Evolutionary conservation across 2,888 invertebrate genomes (phyloP).

Genomic region (Schizotus pectinicornis): DNA sequence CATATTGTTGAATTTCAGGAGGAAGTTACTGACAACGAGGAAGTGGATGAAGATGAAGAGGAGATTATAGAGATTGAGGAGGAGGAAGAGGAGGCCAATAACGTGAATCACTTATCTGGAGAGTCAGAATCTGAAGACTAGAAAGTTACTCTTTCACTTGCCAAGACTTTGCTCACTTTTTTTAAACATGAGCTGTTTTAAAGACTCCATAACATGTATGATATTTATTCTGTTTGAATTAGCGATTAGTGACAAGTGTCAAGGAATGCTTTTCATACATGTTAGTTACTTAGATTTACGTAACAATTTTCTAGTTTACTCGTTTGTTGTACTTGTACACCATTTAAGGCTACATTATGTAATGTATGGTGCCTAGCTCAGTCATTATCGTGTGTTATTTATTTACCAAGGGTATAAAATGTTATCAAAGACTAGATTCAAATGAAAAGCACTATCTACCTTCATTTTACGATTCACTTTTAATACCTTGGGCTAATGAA

Average conservation of each 20-base stretch:
- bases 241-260: neutral
- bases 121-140: constrained; percentile 14
- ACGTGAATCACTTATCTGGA: constrained; percentile 20
- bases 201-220: neutral
- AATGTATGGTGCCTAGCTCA: constrained; percentile 2
- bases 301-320: constrained; percentile 16
- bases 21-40: constrained; percentile 32
- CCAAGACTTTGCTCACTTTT: neutral
- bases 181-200: constrained; percentile 2
- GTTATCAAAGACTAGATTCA: too few relatives aligned
- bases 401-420: too few relatives aligned
- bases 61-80: constrained; percentile 28
- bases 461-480: too few relatives aligned
- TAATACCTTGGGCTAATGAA: too few relatives aligned
- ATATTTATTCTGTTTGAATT: neutral
- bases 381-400: constrained; percentile 9
- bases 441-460: too few relatives aligned
- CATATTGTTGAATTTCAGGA: constrained; percentile 14
- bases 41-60: constrained; percentile 37
- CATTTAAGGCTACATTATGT: constrained; percentile 7
- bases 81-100: constrained; percentile 10
- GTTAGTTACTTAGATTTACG: constrained; percentile 13
- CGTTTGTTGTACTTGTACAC: constrained; percentile 1
- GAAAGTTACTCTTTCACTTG: neutral
- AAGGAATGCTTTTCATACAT: constrained; percentile 7